Base-by-base conservation (phyloP, 1,140 invertebrate genomes). In the Drosophila kurseongensis region DNA sequence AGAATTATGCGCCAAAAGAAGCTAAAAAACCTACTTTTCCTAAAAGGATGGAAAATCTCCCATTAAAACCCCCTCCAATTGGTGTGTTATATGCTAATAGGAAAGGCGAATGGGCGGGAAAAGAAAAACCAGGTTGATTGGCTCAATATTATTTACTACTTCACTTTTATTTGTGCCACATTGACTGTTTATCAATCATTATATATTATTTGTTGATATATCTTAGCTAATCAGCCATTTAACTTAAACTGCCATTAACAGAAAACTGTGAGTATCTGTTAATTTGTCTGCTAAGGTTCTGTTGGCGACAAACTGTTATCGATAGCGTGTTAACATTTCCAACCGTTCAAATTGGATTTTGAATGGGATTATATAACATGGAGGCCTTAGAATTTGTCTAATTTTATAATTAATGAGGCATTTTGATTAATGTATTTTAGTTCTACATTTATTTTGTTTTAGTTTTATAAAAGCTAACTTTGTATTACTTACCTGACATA, bases 171-270 rank as follows among this genome's bases (percentile, higher is more conserved):
- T 2, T 2, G 7, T 16, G 9, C 3, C 2, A 4, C 3, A 2
- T 35, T 13, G 2, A 2, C 8, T 0, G 5, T 10, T 56, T 9
- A n/a, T 6, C 12, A n/a, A 29, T 36, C 4, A 4, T 2, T 54
- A 9, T 5, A 4, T 32, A 45, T 44, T 36, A 27, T 18, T 72
- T 51, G 9, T 10, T 52, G 4, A 51, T 51, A 72, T 27, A 54
- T 40, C 12, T 32, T 27, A 38, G 48, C 57, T 44, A 74, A 61
- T 54, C 40, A 73, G 41, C 44, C 16, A 51, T 54, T 73, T 59
- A 71, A 71, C 38, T 59, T 71, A 51, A 72, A 72, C 68, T 44
- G 65, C 13, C 27, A n/a, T 65, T 58, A 72, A 51, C 63, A 72
- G 44, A 5, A 12, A 45, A 38, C 38, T 52, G 47, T 69, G 12